Evolutionary conservation across 2,888 invertebrate genomes (phyloP).

Genomic region (Blastobasis lacticolella): DNA sequence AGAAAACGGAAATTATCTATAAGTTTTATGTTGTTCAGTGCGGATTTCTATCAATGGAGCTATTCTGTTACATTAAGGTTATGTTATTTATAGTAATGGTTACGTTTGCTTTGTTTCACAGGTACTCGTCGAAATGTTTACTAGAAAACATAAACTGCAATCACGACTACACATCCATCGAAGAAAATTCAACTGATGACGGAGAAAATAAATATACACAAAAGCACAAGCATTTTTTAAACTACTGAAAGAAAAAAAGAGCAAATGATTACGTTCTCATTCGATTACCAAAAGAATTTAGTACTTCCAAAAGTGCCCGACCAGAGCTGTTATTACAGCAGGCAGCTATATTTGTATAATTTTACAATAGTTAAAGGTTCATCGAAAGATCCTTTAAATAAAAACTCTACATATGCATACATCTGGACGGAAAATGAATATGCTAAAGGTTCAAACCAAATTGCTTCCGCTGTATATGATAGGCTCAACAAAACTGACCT

Average conservation of each 20-base stretch:
- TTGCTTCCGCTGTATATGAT: conserved; percentile 14
- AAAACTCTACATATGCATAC: not conserved
- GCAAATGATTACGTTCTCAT: not conserved
- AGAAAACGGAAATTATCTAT: too few species aligned
- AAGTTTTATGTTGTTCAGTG: conserved; percentile 6
- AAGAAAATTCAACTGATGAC: not conserved
- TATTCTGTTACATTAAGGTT: not conserved
- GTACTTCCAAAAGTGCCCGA: conserved; percentile 15
- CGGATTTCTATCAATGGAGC: conserved; percentile 5
- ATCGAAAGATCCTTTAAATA: not conserved
- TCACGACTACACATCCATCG: conserved; percentile 1
- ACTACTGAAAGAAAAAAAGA: not conserved
- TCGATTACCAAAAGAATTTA: conserved; percentile 27
- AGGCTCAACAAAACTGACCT: conserved; percentile 11
- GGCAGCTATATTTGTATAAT: conserved; percentile 4
- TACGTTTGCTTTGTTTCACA: conserved; percentile 7
- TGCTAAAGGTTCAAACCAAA: conserved; percentile 12
- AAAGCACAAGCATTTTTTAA: not conserved
- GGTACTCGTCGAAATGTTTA: conserved; percentile 5
- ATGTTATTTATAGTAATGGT: not conserved
- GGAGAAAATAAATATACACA: not conserved
- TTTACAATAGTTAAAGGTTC: not conserved
- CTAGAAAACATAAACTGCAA: conserved; percentile 6
- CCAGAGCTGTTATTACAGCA: conserved; percentile 3
- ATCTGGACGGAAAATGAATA: conserved; percentile 15